A percentile compares a stretch with the other conserved stretches of the same genome.
phyloP scores from a whole-genome alignment of 2,797 vertebrate genomes.

The Pyrrhura leucotis region DNA sequence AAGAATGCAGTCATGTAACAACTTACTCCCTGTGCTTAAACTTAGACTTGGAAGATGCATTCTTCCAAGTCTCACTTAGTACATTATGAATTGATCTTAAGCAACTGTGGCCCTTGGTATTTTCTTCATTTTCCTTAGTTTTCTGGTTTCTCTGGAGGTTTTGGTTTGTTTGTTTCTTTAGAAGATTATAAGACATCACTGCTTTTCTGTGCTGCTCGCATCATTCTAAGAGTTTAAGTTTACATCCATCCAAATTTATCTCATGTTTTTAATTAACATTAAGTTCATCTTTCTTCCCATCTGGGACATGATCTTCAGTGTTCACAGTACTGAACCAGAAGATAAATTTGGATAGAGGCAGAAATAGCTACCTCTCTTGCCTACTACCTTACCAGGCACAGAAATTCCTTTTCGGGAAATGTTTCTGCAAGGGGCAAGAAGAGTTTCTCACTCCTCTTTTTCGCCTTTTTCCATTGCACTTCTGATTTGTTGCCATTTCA shows the following conservation, averaged over 20 bases:
- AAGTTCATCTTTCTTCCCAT: not conserved
- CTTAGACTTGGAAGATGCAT: not conserved
- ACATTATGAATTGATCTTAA: not conserved
- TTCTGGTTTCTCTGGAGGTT: not conserved
- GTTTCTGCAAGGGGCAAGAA: not conserved
- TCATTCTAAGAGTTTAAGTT: not conserved
- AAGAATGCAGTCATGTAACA: not conserved
- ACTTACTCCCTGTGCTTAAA: not conserved
- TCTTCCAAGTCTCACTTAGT: not conserved
- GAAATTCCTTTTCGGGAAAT: not conserved
- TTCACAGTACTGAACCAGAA: not conserved
- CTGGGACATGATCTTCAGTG: not conserved
- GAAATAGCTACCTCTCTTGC: not conserved
- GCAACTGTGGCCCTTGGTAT: not conserved
- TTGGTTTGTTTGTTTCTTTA: not conserved
- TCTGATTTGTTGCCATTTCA: not conserved
- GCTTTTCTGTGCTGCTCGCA: not conserved
- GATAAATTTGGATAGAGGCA: not conserved
- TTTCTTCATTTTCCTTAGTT: not conserved
- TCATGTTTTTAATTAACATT: not conserved
- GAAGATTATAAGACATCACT: not conserved
- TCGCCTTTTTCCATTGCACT: not conserved
- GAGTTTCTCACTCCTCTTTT: not conserved
- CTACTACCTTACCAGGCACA: not conserved
- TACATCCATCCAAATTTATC: not conserved